A percentile compares a stretch with the other conserved stretches of the same genome.
Evolutionary conservation across 2,797 vertebrate species (phyloP).

Genomic region (Squalus acanthias): DNA sequence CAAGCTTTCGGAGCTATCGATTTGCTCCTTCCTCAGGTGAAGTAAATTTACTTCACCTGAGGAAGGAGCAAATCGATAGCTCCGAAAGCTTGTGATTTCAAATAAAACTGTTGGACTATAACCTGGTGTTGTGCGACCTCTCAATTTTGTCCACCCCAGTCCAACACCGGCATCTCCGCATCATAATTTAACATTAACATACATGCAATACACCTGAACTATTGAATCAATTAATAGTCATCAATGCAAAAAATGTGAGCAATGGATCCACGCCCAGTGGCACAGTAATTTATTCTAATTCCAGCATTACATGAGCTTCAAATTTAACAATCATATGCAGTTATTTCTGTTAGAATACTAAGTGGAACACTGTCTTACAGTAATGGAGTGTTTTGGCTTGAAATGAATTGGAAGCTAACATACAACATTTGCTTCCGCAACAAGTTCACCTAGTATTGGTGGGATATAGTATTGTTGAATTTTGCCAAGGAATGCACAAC

Average conservation of each 20-base stretch:
- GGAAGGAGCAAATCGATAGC: too few relatives aligned
- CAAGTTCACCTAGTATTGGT: background rate
- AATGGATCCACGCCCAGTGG: background rate
- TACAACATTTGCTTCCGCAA: background rate
- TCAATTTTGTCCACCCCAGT: too few relatives aligned
- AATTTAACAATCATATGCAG: background rate
- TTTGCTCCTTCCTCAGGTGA: too few relatives aligned
- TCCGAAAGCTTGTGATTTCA: too few relatives aligned
- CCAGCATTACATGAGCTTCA: background rate
- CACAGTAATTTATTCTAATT: background rate
- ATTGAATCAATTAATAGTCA: background rate
- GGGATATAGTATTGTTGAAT: background rate
- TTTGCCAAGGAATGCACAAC: background rate
- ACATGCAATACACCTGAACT: background rate
- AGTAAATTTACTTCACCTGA: too few relatives aligned
- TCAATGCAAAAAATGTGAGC: background rate
- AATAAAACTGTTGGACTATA: too few relatives aligned
- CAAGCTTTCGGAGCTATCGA: too few relatives aligned
- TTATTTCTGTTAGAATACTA: background rate
- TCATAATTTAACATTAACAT: background rate
- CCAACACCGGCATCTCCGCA: too few relatives aligned
- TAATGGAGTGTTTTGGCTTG: background rate
- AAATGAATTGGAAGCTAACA: background rate
- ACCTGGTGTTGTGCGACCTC: too few relatives aligned
- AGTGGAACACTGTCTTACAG: background rate